Evolutionary conservation across 2,797 vertebrate genomes (phyloP).

Genomic region (Onychomys arenicola): DNA sequence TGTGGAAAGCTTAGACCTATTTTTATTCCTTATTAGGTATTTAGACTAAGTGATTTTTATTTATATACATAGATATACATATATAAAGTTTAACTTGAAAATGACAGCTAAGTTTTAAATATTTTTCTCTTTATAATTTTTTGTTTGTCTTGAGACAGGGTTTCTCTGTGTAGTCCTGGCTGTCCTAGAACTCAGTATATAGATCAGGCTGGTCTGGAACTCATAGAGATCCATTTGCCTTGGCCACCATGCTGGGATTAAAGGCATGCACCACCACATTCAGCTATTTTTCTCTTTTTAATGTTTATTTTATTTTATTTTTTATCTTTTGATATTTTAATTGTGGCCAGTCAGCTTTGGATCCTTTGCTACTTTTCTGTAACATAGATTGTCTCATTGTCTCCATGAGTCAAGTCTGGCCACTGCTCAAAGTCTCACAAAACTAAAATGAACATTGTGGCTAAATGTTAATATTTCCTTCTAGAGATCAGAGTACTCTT

Average conservation of each 20-base stretch:
- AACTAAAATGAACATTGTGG: neutral
- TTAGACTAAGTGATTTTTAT: constrained; percentile 21
- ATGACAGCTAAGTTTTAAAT: constrained; percentile 24
- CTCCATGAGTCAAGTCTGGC: neutral
- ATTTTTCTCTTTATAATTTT: neutral
- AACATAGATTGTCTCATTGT: neutral
- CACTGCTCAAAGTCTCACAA: neutral
- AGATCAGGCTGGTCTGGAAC: neutral
- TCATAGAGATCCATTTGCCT: neutral
- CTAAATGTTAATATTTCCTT: neutral
- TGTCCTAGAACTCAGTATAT: neutral
- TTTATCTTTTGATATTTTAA: neutral
- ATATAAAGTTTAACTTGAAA: constrained; percentile 10
- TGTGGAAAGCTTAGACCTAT: neutral
- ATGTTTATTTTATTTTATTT: neutral
- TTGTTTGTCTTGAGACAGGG: neutral
- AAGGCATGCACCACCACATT: neutral
- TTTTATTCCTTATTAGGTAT: neutral
- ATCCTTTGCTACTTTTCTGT: neutral
- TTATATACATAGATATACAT: neutral
- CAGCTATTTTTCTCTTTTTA: neutral
- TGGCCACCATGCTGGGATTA: neutral
- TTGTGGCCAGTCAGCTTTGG: neutral
- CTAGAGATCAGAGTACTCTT: neutral
- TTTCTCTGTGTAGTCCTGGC: neutral